These are phyloP conservation scores for Monochamus saltuarius DNA, from an alignment of 1,140 invertebrate genomes.

Conservation along the genomic window DNA sequence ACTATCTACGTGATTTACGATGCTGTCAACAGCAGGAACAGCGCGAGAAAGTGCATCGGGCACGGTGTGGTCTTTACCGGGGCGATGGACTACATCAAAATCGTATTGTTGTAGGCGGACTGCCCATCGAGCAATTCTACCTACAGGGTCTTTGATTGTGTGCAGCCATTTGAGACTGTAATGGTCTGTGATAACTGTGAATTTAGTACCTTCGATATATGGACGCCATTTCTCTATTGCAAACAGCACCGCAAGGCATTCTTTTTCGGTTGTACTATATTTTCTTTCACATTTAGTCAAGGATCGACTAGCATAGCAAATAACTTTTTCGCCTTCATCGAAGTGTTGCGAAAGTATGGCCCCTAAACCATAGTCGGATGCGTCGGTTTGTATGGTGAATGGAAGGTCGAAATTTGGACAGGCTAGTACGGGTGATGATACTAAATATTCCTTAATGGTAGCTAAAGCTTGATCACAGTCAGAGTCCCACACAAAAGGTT, in stretches of 20 bases:
- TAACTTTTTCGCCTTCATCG: constrained; percentile 34
- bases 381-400: constrained; percentile 35
- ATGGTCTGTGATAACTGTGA: constrained; percentile 53
- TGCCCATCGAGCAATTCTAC: constrained; percentile 51
- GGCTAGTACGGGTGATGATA: constrained; percentile 17
- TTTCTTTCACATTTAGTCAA: constrained; percentile 49
- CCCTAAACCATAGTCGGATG: constrained; percentile 36
- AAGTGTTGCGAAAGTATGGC: constrained; percentile 36
- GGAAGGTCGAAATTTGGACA: constrained; percentile 25
- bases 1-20: no score
- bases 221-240: constrained; percentile 45
- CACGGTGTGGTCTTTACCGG: constrained; percentile 41
- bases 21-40: no score
- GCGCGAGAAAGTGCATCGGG: constrained; percentile 38
- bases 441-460: constrained; percentile 11
- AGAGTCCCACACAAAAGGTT: constrained; percentile 16
- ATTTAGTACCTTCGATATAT: constrained; percentile 47
- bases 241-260: constrained; percentile 51
- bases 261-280: constrained; percentile 51
- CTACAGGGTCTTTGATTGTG: constrained; percentile 47
- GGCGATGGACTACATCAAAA: constrained; percentile 45
- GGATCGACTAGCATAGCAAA: constrained; percentile 50
- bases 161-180: constrained; percentile 49
- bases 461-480: constrained; percentile 13
- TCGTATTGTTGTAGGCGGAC: constrained; percentile 49